Evolutionary conservation across 1,140 invertebrate genomes (phyloP).

Genomic region (Vanessa tameamea): DNA sequence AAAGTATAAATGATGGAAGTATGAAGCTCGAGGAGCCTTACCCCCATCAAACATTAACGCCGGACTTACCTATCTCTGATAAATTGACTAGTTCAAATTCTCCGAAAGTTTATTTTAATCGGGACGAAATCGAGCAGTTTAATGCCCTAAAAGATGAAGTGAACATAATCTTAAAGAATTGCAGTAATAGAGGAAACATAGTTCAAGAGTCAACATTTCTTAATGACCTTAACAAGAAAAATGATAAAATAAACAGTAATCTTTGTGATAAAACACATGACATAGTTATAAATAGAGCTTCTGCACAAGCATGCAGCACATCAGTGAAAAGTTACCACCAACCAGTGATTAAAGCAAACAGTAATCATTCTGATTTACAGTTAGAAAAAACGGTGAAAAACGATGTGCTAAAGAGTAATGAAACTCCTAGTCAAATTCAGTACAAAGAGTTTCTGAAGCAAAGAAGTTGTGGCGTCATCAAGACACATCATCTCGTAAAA

Average conservation of each 20-base stretch:
- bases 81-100: not conserved
- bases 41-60: not conserved
- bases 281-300: conserved; percentile 4
- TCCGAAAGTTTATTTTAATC: conserved; percentile 8
- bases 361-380: not conserved
- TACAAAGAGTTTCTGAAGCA: conserved; percentile 30
- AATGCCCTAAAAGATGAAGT: conserved; percentile 12
- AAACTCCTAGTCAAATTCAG: conserved; percentile 33
- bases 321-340: not conserved
- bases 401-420: not conserved
- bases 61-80: not conserved
- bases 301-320: not conserved
- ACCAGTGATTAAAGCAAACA: conserved; percentile 1
- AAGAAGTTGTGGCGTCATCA: conserved; percentile 8
- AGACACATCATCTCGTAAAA: conserved; percentile 7
- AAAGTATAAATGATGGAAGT: conserved; percentile 22
- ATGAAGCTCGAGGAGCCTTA: not conserved
- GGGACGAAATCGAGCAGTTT: not conserved
- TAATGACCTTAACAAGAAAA: not conserved
- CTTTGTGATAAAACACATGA: not conserved
- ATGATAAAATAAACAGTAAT: not conserved
- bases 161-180: conserved; percentile 16
- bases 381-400: not conserved
- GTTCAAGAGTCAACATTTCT: not conserved
- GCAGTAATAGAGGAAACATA: conserved; percentile 1